Percentiles rank a stretch among this genome's conserved stretches.
These are phyloP conservation scores for Aplochiton taeniatus DNA, from an alignment of 2,797 vertebrate genomes.

Conservation along the genomic window DNA sequence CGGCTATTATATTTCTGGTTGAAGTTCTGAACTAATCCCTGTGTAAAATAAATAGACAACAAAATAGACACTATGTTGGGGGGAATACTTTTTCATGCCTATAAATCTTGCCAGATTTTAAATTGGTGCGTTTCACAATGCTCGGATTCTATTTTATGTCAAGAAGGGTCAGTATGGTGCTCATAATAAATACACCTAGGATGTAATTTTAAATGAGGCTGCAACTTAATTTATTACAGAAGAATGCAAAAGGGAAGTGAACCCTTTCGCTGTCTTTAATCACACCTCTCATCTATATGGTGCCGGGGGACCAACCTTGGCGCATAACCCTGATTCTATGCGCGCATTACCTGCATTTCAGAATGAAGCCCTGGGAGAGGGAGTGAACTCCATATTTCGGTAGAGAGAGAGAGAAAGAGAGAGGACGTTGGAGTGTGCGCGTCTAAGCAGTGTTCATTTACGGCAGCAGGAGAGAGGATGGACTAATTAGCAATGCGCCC, in stretches of 20 bases:
- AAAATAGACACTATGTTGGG: too few relatives aligned
- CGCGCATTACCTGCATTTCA: conserved; percentile 19
- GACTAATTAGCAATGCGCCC: conserved; percentile 46
- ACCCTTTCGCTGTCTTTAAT: conserved; percentile 36
- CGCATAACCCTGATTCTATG: conserved; percentile 21
- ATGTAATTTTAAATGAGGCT: conserved; percentile 12
- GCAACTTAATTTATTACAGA: conserved; percentile 14
- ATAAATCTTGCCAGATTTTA: too few relatives aligned
- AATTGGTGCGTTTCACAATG: conserved; percentile 6
- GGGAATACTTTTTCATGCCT: too few relatives aligned
- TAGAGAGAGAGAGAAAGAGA: conserved; percentile 19
- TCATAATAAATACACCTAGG: conserved; percentile 4
- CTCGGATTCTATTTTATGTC: conserved; percentile 17
- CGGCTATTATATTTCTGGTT: too few relatives aligned
- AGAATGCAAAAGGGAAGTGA: conserved; percentile 19
- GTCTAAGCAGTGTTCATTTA: conserved; percentile 6
- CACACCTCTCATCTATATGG: conserved; percentile 33
- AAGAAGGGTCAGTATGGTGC: conserved; percentile 15
- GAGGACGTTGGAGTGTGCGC: background rate
- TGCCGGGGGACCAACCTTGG: conserved; percentile 15
- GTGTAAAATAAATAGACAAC: too few relatives aligned
- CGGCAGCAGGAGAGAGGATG: conserved; percentile 34
- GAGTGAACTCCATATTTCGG: conserved; percentile 11
- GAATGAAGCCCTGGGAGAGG: conserved; percentile 22
- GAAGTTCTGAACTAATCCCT: too few relatives aligned